These are phyloP conservation scores for Bradypodion ventrale DNA, from an alignment of 2,797 vertebrate species.

Conservation along the genomic window DNA sequence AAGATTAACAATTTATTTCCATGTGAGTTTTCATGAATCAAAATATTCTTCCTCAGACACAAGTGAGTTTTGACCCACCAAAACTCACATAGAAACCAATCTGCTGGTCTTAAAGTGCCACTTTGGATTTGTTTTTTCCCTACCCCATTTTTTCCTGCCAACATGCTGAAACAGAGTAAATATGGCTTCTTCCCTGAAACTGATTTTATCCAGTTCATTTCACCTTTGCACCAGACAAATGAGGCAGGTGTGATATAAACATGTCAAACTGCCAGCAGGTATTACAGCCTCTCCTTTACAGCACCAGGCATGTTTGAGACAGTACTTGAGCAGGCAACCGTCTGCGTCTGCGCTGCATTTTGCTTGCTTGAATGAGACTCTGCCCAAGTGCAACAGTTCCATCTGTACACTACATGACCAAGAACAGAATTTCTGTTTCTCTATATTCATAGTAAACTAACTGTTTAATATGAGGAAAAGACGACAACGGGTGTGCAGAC, in stretches of 20 bases:
- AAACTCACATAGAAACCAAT: no score
- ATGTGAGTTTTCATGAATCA: no score
- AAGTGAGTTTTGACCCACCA: no score
- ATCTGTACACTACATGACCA: not conserved
- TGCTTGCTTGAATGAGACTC: not conserved
- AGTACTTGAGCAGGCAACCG: not conserved
- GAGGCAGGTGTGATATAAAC: slow-evolving; percentile 7
- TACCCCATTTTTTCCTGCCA: no score
- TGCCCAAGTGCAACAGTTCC: not conserved
- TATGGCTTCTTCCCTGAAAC: not conserved
- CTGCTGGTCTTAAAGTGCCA: no score
- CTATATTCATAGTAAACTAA: rapidly evolving
- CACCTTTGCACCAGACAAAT: not conserved
- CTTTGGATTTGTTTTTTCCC: no score
- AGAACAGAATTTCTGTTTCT: slow-evolving; percentile 15
- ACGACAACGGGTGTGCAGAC: not conserved
- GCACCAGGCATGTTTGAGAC: not conserved
- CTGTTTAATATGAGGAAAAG: not conserved
- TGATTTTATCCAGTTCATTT: slow-evolving; percentile 8
- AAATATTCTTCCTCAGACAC: no score
- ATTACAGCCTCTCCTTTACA: not conserved
- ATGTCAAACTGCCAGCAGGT: slow-evolving; percentile 17
- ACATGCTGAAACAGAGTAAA: no score
- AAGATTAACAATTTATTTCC: no score
- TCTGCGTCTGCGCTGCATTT: not conserved